These are phyloP conservation scores for Trichoplusia ni DNA, from an alignment of 1,140 invertebrate species.

Conservation along the genomic window DNA sequence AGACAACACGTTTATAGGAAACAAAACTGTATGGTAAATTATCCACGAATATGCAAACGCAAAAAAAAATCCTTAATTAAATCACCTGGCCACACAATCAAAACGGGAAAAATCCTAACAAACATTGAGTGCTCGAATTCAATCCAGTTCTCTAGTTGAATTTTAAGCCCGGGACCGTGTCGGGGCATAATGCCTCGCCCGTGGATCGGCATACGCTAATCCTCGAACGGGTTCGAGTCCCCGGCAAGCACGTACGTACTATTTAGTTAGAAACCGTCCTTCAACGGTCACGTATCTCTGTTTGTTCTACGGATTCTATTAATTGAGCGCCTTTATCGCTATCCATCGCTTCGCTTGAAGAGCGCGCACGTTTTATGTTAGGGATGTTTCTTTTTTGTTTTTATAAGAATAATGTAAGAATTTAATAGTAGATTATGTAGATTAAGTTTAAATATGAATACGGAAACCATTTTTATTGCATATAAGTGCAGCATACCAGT, in stretches of 20 bases:
- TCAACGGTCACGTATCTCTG: constrained; percentile 32
- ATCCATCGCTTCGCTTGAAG: not conserved
- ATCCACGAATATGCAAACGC: too few relatives aligned
- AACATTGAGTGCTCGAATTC: constrained; percentile 12
- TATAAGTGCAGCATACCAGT: too few relatives aligned
- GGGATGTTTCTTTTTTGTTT: too few relatives aligned
- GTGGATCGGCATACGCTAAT: constrained; percentile 46
- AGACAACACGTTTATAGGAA: too few relatives aligned
- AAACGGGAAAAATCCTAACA: constrained; percentile 1
- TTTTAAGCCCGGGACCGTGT: constrained; percentile 28
- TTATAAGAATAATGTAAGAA: too few relatives aligned
- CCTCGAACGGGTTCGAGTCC: constrained; percentile 27
- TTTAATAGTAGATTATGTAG: too few relatives aligned
- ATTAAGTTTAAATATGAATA: too few relatives aligned
- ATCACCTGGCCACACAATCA: not conserved
- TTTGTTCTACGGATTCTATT: constrained; percentile 34
- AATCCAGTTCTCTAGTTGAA: constrained; percentile 20
- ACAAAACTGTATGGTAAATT: too few relatives aligned
- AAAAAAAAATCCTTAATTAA: not conserved
- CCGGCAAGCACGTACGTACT: constrained; percentile 31
- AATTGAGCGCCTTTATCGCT: constrained; percentile 22
- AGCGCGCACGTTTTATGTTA: constrained; percentile 2
- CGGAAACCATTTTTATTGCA: too few relatives aligned
- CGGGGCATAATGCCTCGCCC: constrained; percentile 44
- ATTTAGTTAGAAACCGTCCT: constrained; percentile 4